Evolutionary conservation across 2,888 invertebrate species (phyloP).

Genomic region (Tiliacea aurago): DNA sequence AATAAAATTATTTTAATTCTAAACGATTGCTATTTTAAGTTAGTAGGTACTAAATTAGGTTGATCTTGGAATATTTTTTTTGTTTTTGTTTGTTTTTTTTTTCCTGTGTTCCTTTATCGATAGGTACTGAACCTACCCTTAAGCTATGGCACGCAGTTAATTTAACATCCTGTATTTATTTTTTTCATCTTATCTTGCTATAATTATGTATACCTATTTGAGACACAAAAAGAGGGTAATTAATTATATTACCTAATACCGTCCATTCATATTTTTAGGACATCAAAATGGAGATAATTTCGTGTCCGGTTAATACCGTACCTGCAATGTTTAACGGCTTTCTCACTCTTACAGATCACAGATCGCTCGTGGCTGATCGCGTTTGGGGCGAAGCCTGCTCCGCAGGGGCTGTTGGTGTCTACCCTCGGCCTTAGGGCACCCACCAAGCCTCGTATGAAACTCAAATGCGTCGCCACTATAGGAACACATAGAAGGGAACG

Average conservation of each 20-base stretch:
- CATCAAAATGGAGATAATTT: not conserved
- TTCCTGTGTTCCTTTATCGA: too few relatives aligned
- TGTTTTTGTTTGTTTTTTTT: too few relatives aligned
- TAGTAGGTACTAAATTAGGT: too few relatives aligned
- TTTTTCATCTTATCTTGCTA: too few relatives aligned
- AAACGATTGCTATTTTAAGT: too few relatives aligned
- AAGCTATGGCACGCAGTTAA: too few relatives aligned
- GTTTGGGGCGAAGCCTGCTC: conserved; percentile 79
- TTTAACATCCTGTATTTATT: too few relatives aligned
- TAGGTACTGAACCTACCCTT: too few relatives aligned
- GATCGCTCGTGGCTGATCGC: conserved; percentile 80
- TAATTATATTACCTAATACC: too few relatives aligned
- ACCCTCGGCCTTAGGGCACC: conserved; percentile 83
- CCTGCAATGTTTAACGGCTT: not conserved
- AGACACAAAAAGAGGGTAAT: not conserved
- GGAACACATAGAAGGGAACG: conserved; percentile 84
- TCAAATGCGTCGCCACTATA: conserved; percentile 83
- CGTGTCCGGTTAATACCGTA: not conserved
- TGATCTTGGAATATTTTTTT: too few relatives aligned
- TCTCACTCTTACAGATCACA: conserved; percentile 75
- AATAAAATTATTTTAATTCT: too few relatives aligned
- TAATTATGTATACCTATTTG: too few relatives aligned
- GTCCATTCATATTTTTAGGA: not conserved
- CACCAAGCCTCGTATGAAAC: conserved; percentile 80
- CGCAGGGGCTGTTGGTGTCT: conserved; percentile 83